These are phyloP conservation scores for Anoplopoma fimbria DNA, from an alignment of 2,113 vertebrate genomes.

Conservation along the genomic window DNA sequence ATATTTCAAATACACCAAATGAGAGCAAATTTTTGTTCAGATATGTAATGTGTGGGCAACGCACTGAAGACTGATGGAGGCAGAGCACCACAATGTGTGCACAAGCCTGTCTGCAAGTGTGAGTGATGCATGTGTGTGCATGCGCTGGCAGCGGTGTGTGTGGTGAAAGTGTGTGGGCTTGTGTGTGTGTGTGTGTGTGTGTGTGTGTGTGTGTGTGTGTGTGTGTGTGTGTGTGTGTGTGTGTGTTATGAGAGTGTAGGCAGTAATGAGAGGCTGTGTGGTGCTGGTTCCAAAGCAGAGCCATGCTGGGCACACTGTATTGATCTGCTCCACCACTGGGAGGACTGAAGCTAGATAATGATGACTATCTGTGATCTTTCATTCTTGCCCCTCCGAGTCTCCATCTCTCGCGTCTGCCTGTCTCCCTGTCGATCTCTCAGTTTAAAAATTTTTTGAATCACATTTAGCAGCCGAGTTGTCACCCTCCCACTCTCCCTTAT, in stretches of 20 bases:
- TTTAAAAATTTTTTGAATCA: constrained; percentile 15
- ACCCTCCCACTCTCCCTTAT: neutral
- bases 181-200: constrained; percentile 26
- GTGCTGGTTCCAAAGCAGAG: constrained; percentile 61
- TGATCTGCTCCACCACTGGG: constrained; percentile 73
- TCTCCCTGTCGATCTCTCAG: constrained; percentile 7
- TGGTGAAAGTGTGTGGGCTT: constrained; percentile 23
- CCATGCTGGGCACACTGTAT: constrained; percentile 68
- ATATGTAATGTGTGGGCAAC: constrained; percentile 33
- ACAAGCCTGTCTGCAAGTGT: constrained; percentile 26
- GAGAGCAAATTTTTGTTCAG: constrained; percentile 42
- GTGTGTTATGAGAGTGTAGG: constrained; percentile 53
- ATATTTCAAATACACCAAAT: constrained; percentile 30
- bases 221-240: constrained; percentile 30
- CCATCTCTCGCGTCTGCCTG: constrained; percentile 38
- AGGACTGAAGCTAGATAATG: constrained; percentile 73
- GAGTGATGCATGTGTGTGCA: constrained; percentile 22
- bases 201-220: neutral
- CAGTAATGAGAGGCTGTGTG: constrained; percentile 70
- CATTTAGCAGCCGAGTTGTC: constrained; percentile 41
- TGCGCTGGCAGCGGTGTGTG: constrained; percentile 14
- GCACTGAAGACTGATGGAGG: constrained; percentile 1
- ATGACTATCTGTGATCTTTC: constrained; percentile 71
- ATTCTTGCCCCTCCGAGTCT: constrained; percentile 48
- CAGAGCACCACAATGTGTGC: constrained; percentile 23